phyloP scores from a whole-genome alignment of 2,797 vertebrate species.

The Tadarida brasiliensis region DNA sequence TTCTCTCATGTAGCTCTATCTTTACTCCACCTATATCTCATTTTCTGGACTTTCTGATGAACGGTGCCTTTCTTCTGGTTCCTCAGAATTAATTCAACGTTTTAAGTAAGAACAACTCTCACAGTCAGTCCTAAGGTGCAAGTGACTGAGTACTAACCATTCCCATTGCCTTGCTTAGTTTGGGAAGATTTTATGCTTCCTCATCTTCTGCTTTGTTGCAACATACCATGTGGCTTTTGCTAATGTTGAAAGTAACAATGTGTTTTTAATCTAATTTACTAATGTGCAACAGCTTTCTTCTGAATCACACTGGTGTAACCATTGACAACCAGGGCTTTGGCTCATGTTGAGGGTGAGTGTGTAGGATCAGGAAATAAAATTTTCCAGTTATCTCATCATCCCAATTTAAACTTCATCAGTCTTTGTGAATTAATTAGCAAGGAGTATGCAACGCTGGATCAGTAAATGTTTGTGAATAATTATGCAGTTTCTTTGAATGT shows the following conservation, averaged over 20 bases:
- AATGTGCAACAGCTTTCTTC: slow-evolving; percentile 85
- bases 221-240: slow-evolving; percentile 80
- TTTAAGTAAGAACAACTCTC: not conserved
- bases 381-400: slow-evolving; percentile 77
- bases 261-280: slow-evolving; percentile 86
- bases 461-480: slow-evolving; percentile 66
- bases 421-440: slow-evolving; percentile 80
- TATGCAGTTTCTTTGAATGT: slow-evolving; percentile 5
- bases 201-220: slow-evolving; percentile 78
- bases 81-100: slow-evolving; percentile 16
- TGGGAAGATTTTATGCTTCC: slow-evolving; percentile 41
- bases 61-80: not conserved
- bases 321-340: slow-evolving; percentile 87
- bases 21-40: not conserved
- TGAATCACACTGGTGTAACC: slow-evolving; percentile 86
- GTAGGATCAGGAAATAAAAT: slow-evolving; percentile 84
- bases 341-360: slow-evolving; percentile 77
- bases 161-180: not conserved
- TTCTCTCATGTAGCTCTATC: not conserved
- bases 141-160: not conserved
- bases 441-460: slow-evolving; percentile 59
- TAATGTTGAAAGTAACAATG: slow-evolving; percentile 86
- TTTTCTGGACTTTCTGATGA: not conserved
- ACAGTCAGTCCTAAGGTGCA: not conserved
- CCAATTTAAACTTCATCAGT: slow-evolving; percentile 81